Evolutionary conservation across 2,797 vertebrate genomes (phyloP).

Genomic region (Galago senegalensis): DNA sequence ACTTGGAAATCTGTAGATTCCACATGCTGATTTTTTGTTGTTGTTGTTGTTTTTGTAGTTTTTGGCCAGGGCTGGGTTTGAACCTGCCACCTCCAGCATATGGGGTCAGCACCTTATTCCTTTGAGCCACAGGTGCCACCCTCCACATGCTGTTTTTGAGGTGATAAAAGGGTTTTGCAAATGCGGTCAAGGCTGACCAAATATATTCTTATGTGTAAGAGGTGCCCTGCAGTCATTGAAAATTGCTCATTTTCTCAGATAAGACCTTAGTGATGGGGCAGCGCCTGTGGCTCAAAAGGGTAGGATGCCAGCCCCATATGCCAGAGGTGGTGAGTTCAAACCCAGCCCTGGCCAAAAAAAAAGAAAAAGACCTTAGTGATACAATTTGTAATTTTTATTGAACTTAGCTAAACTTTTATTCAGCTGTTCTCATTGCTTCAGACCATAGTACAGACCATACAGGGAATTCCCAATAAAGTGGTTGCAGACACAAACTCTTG

Average conservation of each 20-base stretch:
- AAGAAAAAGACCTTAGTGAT: constrained; percentile 27
- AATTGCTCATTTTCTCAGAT: constrained; percentile 50
- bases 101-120: too few species aligned
- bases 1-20: constrained; percentile 69
- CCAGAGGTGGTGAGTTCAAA: too few species aligned
- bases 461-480: background rate
- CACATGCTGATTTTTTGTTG: constrained; percentile 39
- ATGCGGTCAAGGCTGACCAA: constrained; percentile 79
- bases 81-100: too few species aligned
- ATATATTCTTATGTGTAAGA: constrained; percentile 62
- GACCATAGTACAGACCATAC: background rate
- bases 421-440: background rate
- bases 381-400: constrained; percentile 13
- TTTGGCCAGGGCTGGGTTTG: too few species aligned
- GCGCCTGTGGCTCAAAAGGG: too few species aligned
- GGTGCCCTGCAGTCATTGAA: constrained; percentile 47
- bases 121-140: too few species aligned
- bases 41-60: too few species aligned
- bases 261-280: background rate
- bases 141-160: constrained; percentile 57
- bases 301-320: too few species aligned
- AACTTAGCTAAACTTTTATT: background rate
- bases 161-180: constrained; percentile 77
- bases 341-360: too few species aligned
- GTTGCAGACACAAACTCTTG: background rate